Evolutionary conservation across 1,140 invertebrate species (phyloP), one percentile per base, ranked within the genome.

Genomic region (Orchesella cincta): DNA sequence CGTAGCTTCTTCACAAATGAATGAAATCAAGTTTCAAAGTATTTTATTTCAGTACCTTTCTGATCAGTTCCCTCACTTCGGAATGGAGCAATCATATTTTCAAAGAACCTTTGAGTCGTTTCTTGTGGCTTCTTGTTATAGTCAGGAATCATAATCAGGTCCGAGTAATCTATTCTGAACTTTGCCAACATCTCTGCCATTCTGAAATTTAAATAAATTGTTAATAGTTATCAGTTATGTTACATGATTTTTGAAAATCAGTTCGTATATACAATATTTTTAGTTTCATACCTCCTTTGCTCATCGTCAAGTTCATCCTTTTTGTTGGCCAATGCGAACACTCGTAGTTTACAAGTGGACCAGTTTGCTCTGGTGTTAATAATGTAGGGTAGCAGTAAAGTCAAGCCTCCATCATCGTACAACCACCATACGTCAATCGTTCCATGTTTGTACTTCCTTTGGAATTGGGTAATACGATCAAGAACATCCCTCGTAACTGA

Each of bases 341-440:
- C 94, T 74, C 97, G 88, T 67, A 99, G 86, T 86, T 94, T 95
- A 83, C 94, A 95, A 77, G 90, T 90, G 64, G 91, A 89, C 94
- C 95, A 98, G 84, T 92, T 92, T 34, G 90, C 88, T 78, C 95
- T 89, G 8, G 93, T 96, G 62, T 92, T 94, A 73, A 98, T 91
- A 64, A 99, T 95, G 83, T 97, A 96, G 0, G 96, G 93, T 73
- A 95, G 85, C 18, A 95, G 86, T 1, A 95, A 86, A 0, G 93
- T 94, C 62, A 95, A 88, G 52, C 93, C 91, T 83, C 94, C 95
- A 85, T 97, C 95, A 86, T 98, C 95, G 85, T 98, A 99, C 0
- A 99, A 86, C 97, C 97, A 99, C 95, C 96, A 99, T 3, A 99
- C 96, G 86, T 99, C 96, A 81, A 99, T 96, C 1, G 92, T 93